Conservation (phyloP, 2,888 invertebrate genomes). For the Drosophila kanekoi region DNA sequence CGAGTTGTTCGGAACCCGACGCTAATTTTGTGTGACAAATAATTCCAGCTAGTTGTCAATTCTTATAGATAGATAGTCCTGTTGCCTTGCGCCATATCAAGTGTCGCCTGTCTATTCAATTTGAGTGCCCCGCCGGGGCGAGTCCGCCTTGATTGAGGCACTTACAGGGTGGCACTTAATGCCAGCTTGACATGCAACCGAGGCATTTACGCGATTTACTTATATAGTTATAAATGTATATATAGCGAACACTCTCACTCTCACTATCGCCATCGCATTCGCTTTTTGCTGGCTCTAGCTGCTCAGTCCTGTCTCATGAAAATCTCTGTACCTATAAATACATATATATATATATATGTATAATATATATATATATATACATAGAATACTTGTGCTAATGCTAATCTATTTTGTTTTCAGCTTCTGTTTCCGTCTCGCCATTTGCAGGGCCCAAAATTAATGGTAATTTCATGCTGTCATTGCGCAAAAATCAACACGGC, state of each 20-base stretch:
- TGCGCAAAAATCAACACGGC: conserved; percentile 65
- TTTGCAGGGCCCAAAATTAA: conserved; percentile 49
- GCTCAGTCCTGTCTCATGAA: conserved; percentile 21
- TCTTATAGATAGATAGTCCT: conserved; percentile 42
- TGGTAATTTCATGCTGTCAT: conserved; percentile 66
- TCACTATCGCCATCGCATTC: neutral
- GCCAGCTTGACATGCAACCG: conserved; percentile 62
- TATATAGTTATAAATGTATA: neutral
- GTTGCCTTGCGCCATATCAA: conserved; percentile 18
- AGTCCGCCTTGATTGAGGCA: conserved; percentile 43
- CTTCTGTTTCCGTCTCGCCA: conserved; percentile 38
- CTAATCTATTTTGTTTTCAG: conserved; percentile 53
- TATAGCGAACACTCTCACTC: neutral
- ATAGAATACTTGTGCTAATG: conserved; percentile 35
- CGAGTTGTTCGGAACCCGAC: conserved; percentile 29
- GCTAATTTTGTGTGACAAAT: conserved; percentile 77
- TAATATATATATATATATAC: conserved; percentile 10
- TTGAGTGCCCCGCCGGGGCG: conserved; percentile 34
- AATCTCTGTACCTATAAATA: conserved; percentile 29
- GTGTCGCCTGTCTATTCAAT: conserved; percentile 55
- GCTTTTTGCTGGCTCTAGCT: neutral
- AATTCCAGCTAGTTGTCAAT: conserved; percentile 62
- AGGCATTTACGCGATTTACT: conserved; percentile 22
- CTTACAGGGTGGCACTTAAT: conserved; percentile 56
- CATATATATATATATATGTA: neutral